These are phyloP conservation scores for Rhinoraja longicauda DNA, from an alignment of 2,797 vertebrate species.

Conservation along the genomic window DNA sequence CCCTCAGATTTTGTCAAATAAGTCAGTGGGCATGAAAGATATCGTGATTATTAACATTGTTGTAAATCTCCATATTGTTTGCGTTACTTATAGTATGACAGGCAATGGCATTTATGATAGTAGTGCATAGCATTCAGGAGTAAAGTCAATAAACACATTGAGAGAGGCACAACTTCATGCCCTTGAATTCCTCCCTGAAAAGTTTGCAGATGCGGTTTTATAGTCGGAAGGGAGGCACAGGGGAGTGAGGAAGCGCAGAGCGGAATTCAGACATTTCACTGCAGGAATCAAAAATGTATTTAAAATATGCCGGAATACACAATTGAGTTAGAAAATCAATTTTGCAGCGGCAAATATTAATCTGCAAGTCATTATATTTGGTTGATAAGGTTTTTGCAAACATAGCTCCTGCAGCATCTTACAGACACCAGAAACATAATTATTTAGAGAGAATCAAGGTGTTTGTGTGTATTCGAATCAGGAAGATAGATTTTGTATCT, in stretches of 20 bases:
- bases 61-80: not conserved
- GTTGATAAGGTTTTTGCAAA: not conserved
- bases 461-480: not conserved
- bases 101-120: not conserved
- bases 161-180: not conserved
- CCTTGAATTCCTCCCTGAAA: not conserved
- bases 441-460: too few species aligned
- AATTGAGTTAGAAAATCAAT: constrained; percentile 15
- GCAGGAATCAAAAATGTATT: not conserved
- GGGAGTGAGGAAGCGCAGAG: not conserved
- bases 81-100: not conserved
- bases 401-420: not conserved
- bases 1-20: not conserved
- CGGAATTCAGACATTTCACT: not conserved
- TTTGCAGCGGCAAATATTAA: not conserved
- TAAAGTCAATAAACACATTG: not conserved
- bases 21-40: not conserved
- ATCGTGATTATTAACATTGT: not conserved
- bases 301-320: not conserved
- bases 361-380: not conserved
- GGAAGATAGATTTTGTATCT: not conserved
- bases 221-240: not conserved
- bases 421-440: not conserved
- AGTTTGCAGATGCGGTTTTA: not conserved
- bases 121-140: too few species aligned